These are phyloP conservation scores for Leucophenga maculata DNA, from an alignment of 2,888 invertebrate species.

Conservation along the genomic window DNA sequence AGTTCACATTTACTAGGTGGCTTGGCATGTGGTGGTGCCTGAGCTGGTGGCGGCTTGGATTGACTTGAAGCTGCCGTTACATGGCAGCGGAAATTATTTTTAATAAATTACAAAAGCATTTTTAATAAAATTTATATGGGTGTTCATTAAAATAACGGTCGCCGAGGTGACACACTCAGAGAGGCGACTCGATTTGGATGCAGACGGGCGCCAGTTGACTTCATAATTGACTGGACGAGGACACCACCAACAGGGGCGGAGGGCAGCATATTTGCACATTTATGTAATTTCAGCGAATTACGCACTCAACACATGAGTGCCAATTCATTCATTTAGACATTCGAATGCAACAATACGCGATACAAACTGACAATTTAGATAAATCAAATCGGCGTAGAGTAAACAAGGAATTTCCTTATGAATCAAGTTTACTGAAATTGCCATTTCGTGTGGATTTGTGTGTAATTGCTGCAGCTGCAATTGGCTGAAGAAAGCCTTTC, in stretches of 20 bases:
- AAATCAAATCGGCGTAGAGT: constrained; percentile 39
- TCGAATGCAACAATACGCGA: too few relatives aligned
- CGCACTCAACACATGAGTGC: constrained; percentile 19
- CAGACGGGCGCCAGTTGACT: constrained; percentile 12
- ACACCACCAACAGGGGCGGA: neutral
- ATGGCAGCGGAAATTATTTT: constrained; percentile 58
- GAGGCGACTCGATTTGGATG: too few relatives aligned
- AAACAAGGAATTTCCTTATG: constrained; percentile 54
- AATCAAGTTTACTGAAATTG: constrained; percentile 23
- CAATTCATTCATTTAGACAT: neutral
- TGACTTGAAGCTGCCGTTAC: constrained; percentile 18
- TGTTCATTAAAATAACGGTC: constrained; percentile 44
- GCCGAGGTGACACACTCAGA: neutral
- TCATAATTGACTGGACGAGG: constrained; percentile 28
- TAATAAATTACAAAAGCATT: constrained; percentile 50
- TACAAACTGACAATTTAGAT: neutral
- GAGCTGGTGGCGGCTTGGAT: neutral
- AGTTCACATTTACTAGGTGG: neutral
- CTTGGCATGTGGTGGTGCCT: neutral
- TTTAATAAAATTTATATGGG: constrained; percentile 45
- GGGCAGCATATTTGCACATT: neutral
- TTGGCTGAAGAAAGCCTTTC: neutral
- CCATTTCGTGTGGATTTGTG: constrained; percentile 4
- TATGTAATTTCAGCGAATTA: constrained; percentile 13
- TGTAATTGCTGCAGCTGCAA: constrained; percentile 4